Conservation (phyloP, 1,140 invertebrate species). For the Gonioctena quinquepunctata region DNA sequence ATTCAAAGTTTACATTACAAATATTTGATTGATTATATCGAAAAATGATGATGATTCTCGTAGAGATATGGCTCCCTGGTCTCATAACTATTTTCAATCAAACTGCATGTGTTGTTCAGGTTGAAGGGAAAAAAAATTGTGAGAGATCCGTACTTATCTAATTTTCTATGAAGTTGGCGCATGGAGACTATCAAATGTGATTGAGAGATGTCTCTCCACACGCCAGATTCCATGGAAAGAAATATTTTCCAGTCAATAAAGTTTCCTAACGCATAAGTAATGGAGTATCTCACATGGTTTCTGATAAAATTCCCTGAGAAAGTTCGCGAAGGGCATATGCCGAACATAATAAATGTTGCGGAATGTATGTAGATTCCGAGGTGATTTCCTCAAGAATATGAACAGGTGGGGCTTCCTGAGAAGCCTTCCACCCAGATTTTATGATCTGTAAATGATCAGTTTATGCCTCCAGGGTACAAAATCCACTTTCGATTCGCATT, state of each 20-base stretch:
- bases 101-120: no score
- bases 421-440: background rate
- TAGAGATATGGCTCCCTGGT: no score
- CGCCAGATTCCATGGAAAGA: no score
- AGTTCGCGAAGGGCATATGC: background rate
- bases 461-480: background rate
- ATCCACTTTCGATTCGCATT: background rate
- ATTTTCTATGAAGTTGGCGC: no score
- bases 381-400: background rate
- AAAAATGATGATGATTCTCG: no score
- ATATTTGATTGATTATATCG: no score
- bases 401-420: background rate
- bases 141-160: no score
- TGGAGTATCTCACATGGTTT: background rate
- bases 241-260: background rate
- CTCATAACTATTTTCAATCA: no score
- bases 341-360: background rate
- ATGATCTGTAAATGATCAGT: conserved; percentile 4
- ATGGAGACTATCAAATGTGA: no score
- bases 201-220: no score
- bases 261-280: background rate
- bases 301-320: background rate
- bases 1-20: no score
- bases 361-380: background rate
- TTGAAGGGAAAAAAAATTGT: no score